Evolutionary conservation across 2,888 invertebrate species (phyloP), one percentile per base, ranked within the genome.

Genomic region (Acrobasis repandana): DNA sequence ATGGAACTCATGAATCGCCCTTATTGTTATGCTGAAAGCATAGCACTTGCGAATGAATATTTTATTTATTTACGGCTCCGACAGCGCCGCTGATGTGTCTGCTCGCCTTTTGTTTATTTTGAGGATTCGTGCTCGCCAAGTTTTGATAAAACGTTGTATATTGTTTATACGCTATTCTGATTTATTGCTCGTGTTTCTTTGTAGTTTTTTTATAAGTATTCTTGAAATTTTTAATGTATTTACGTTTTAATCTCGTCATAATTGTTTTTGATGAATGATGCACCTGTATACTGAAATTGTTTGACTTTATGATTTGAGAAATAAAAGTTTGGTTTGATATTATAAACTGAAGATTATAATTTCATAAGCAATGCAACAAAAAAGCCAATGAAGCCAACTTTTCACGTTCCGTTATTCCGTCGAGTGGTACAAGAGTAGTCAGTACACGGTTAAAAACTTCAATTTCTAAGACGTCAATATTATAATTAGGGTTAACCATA

Each of bases 71-170:
- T 18, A 43, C 38, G 54, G 18, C 54, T 18, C 18, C 10, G 11
- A 38, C 9, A 16, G 1, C 38, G 14, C 3, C 10, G 14, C 4
- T 18, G 11, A 54, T 20, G 14, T 54, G 11, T 50, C 49, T 14
- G 28, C 14, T 48, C 16, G 15, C 16, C 10, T 20, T 54, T 54
- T 54, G 54, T 54, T 54, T 54, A 54, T 54, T 54, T 54, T 9
- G 54, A 54, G 38, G 36, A 54, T 54, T 36, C n/a, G 11, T 9
- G 20, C 18, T 54, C 38, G 54, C 54, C 54, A 54, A 54, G 54
- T 38, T 54, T 54, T n/a, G 38, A 20, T 18, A 54, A 38, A 43
- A 38, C 9, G 18, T 11, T 15, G 34, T n/a, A 54, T 54, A 54
- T 54, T 54, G 54, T 54, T 54, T 54, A 28, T 28, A 54, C 54